Evolutionary conservation across 2,888 invertebrate genomes (phyloP).

Genomic region (Amiota minor): DNA sequence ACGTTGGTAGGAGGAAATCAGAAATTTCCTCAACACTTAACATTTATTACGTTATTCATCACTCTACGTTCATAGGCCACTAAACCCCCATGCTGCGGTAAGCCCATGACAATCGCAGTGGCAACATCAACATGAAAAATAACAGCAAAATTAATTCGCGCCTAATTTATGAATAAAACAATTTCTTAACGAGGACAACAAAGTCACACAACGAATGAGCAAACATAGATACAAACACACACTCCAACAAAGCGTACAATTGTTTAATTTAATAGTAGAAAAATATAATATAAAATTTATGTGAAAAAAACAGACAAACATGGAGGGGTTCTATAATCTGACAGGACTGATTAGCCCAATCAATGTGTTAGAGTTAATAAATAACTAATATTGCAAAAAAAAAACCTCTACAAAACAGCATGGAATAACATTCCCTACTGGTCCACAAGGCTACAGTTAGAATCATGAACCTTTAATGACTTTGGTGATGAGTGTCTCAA

Average conservation of each 20-base stretch:
- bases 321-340: not conserved
- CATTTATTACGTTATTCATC: too few species aligned
- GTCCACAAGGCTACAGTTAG: too few species aligned
- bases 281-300: not conserved
- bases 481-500: too few species aligned
- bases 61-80: too few species aligned
- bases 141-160: conserved; percentile 15
- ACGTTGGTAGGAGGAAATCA: not conserved
- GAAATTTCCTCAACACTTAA: not conserved
- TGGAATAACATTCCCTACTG: too few species aligned
- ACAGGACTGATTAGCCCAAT: not conserved
- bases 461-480: too few species aligned
- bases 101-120: not conserved
- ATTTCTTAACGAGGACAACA: conserved; percentile 21
- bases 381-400: too few species aligned
- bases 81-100: too few species aligned
- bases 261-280: not conserved
- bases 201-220: not conserved
- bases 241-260: conserved; percentile 3
- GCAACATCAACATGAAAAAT: not conserved
- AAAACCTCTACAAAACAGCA: too few species aligned
- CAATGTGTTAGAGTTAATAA: not conserved
- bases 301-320: not conserved
- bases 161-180: conserved; percentile 17
- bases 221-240: not conserved